Percentiles rank a stretch among this genome's conserved stretches.
phyloP scores from a whole-genome alignment of 2,113 vertebrate species.

The Mastomys coucha region DNA sequence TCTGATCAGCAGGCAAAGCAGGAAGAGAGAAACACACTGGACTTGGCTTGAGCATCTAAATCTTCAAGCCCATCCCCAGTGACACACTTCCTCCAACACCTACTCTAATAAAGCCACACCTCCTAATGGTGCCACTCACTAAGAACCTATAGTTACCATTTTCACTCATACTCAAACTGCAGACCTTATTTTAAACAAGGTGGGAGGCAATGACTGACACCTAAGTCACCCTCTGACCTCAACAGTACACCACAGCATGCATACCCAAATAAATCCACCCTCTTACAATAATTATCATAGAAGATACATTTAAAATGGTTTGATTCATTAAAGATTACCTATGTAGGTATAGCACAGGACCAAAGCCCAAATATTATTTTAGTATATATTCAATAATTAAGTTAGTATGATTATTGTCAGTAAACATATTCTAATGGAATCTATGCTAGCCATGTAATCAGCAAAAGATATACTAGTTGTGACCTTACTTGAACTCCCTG shows the following conservation, averaged over 20 bases:
- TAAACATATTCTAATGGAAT: not conserved
- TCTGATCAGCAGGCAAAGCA: not conserved
- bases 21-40: not conserved
- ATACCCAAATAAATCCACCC: not conserved
- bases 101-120: not conserved
- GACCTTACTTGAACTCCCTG: constrained; percentile 28
- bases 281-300: not conserved
- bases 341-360: not conserved
- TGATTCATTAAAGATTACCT: not conserved
- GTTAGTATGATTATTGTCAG: not conserved
- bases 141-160: not conserved
- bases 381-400: not conserved
- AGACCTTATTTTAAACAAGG: not conserved
- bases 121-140: not conserved
- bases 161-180: not conserved
- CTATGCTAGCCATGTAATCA: not conserved
- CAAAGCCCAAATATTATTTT: not conserved
- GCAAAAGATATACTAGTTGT: not conserved
- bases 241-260: not conserved
- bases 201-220: not conserved
- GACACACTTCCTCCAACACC: not conserved
- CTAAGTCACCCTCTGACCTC: not conserved
- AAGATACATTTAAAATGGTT: constrained; percentile 7
- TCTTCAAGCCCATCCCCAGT: not conserved
- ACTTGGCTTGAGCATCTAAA: not conserved